Conservation (phyloP, 2,888 invertebrate species). For the Deroplatys truncata region DNA sequence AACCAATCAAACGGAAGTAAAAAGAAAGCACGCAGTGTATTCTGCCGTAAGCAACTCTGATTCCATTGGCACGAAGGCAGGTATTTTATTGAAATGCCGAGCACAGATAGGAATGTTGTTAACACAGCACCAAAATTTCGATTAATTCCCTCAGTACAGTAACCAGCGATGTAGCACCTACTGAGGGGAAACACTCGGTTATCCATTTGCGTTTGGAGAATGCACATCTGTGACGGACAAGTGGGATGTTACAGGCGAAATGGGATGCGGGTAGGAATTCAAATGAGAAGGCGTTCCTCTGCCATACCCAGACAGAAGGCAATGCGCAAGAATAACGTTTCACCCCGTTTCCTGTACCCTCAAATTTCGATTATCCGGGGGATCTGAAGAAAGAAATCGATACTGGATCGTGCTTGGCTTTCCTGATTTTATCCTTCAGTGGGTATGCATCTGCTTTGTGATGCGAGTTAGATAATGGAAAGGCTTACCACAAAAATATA, state of each 20-base stretch:
- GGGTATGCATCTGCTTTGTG: neutral
- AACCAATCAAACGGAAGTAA: too few relatives aligned
- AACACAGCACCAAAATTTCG: neutral
- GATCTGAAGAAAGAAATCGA: neutral
- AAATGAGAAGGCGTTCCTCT: neutral
- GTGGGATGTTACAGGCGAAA: neutral
- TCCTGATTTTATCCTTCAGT: neutral
- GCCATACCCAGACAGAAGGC: neutral
- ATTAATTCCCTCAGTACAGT: neutral
- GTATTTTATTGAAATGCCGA: neutral
- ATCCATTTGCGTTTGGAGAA: neutral
- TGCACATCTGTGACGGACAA: neutral
- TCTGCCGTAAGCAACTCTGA: too few relatives aligned
- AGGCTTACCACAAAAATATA: too few relatives aligned
- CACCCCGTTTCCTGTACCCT: neutral
- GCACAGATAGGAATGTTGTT: neutral
- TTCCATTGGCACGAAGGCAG: neutral
- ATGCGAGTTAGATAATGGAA: neutral
- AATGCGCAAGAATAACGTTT: neutral
- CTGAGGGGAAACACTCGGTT: neutral
- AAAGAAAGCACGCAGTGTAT: too few relatives aligned
- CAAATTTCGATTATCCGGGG: neutral
- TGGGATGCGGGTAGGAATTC: neutral
- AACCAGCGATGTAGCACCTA: neutral
- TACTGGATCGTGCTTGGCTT: neutral